phyloP scores from a whole-genome alignment of 2,888 invertebrate genomes.

The Sericinus montela region DNA sequence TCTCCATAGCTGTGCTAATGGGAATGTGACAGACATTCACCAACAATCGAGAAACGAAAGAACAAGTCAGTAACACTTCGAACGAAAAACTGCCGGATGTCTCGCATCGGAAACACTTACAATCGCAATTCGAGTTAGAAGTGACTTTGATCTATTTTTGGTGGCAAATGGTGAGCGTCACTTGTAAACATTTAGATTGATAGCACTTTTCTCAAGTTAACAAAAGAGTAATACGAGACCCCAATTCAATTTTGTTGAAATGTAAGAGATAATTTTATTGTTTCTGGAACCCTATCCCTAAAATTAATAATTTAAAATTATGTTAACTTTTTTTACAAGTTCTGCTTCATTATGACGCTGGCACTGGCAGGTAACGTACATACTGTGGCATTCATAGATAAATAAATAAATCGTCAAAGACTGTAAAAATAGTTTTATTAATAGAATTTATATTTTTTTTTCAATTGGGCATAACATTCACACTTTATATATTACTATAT shows the following conservation, averaged over 20 bases:
- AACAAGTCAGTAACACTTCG: slow-evolving; percentile 11
- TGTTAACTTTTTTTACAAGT: too few species aligned
- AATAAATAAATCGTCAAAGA: too few species aligned
- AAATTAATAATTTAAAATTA: too few species aligned
- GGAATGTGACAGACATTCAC: background rate
- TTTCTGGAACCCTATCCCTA: too few species aligned
- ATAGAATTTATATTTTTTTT: too few species aligned
- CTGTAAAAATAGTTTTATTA: too few species aligned
- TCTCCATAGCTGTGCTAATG: background rate
- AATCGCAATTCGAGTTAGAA: slow-evolving; percentile 44
- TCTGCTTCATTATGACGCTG: too few species aligned
- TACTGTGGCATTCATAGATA: too few species aligned
- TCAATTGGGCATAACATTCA: too few species aligned
- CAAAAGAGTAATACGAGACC: slow-evolving; percentile 28
- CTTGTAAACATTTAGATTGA: slow-evolving; percentile 47
- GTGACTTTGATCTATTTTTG: slow-evolving; percentile 68
- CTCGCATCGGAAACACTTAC: slow-evolving; percentile 46
- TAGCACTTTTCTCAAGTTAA: slow-evolving; percentile 37
- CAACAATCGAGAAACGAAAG: background rate
- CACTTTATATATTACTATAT: too few species aligned
- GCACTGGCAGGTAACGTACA: too few species aligned
- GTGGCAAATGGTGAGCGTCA: slow-evolving; percentile 53
- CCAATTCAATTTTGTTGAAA: background rate
- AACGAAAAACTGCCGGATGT: slow-evolving; percentile 41
- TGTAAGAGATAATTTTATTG: too few species aligned